These are phyloP conservation scores for Cynaeus angustus DNA, from an alignment of 2,888 invertebrate genomes.

Conservation along the genomic window DNA sequence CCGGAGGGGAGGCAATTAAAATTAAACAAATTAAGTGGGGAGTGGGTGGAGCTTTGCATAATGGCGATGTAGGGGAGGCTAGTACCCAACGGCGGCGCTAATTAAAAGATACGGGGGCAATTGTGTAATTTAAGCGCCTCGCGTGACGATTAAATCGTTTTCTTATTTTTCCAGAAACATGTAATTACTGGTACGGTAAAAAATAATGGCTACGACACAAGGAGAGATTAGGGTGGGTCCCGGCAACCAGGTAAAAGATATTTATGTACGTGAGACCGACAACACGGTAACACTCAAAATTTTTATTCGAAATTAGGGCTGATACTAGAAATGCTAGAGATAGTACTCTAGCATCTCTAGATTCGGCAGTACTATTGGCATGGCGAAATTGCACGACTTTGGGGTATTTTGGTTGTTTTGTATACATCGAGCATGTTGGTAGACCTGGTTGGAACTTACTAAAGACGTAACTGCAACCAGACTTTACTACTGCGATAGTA, in stretches of 20 bases:
- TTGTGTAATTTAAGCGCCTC: constrained; percentile 30
- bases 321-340: constrained; percentile 24
- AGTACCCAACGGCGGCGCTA: constrained; percentile 28
- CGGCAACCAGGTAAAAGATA: constrained; percentile 83
- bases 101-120: constrained; percentile 26
- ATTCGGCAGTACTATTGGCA: constrained; percentile 52
- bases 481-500: constrained; percentile 36
- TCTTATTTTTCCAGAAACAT: constrained; percentile 54
- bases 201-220: constrained; percentile 78
- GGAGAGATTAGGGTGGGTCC: constrained; percentile 86
- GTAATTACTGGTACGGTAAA: constrained; percentile 47
- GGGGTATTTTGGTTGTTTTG: constrained; percentile 48
- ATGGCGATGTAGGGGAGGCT: constrained; percentile 39
- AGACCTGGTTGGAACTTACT: constrained; percentile 59
- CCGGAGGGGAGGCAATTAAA: constrained; percentile 5
- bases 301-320: constrained; percentile 46
- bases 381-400: constrained; percentile 59
- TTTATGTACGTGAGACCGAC: constrained; percentile 76
- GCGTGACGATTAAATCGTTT: constrained; percentile 31
- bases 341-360: constrained; percentile 18
- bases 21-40: constrained; percentile 5
- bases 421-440: constrained; percentile 54
- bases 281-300: constrained; percentile 73
- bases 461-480: constrained; percentile 59
- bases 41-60: constrained; percentile 13